These are phyloP conservation scores for Eulemur coronatus DNA, from an alignment of 2,797 vertebrate species.

Conservation along the genomic window DNA sequence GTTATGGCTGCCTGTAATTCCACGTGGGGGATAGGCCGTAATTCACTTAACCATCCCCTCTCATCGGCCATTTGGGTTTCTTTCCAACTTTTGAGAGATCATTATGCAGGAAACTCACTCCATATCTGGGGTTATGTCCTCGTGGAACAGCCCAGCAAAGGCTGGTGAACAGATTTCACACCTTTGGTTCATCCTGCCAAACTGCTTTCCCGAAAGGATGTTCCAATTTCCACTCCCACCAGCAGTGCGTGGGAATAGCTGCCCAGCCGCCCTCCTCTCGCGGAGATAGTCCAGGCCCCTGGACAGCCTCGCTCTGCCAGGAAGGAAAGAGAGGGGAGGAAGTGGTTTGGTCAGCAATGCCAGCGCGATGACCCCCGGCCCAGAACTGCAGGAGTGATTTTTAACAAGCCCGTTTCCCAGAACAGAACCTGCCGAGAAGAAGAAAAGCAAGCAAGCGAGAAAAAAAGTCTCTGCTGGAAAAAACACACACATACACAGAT, in stretches of 20 bases:
- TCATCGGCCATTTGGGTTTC: not conserved
- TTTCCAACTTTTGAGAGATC: not conserved
- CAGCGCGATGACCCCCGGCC: constrained; percentile 1
- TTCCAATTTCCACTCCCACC: not conserved
- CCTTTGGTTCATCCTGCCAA: not conserved
- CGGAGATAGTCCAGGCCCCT: fast-evolving
- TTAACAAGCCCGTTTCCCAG: constrained; percentile 58
- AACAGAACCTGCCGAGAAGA: constrained; percentile 62
- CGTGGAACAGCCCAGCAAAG: not conserved
- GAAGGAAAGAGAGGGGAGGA: not conserved
- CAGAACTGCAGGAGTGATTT: not conserved
- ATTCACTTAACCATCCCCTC: not conserved
- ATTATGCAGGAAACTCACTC: not conserved
- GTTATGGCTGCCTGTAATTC: not conserved
- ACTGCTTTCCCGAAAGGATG: not conserved
- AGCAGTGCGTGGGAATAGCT: not conserved
- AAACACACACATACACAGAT: constrained; percentile 66
- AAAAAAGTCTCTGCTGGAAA: constrained; percentile 50
- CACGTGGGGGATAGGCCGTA: not conserved
- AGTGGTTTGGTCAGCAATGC: not conserved
- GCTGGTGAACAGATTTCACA: not conserved
- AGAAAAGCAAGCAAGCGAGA: constrained; percentile 50
- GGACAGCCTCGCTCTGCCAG: not conserved
- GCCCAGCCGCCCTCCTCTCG: not conserved
- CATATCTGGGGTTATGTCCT: not conserved